These are phyloP conservation scores for Wiebesia pumilae DNA, from an alignment of 1,140 invertebrate genomes.

Conservation along the genomic window DNA sequence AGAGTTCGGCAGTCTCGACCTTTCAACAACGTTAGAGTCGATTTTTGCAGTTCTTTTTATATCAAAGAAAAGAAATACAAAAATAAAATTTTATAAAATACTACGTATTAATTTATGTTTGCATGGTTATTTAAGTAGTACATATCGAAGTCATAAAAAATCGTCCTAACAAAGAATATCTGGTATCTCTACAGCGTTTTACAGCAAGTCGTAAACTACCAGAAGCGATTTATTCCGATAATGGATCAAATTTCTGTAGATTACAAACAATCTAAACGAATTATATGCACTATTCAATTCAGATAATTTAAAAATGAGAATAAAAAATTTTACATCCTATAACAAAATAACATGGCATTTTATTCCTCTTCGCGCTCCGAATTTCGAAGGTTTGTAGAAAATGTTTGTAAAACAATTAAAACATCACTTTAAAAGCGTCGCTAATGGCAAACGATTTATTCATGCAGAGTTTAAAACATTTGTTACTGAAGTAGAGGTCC, in stretches of 20 bases:
- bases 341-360: background rate
- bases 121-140: background rate
- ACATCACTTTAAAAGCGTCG: slow-evolving; percentile 20
- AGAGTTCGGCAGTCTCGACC: background rate
- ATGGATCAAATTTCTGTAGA: background rate
- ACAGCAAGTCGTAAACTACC: background rate
- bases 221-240: background rate
- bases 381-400: slow-evolving; percentile 29
- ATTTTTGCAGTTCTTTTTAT: slow-evolving; percentile 11
- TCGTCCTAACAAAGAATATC: background rate
- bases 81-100: background rate
- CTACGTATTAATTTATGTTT: background rate
- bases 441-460: background rate
- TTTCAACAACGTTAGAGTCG: background rate
- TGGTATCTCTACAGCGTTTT: background rate
- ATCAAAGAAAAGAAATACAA: too few species aligned
- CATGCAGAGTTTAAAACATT: slow-evolving; percentile 5
- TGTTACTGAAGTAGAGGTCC: background rate
- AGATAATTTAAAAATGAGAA: background rate
- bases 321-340: background rate
- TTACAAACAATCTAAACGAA: background rate
- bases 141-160: background rate
- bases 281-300: background rate
- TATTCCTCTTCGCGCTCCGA: background rate
- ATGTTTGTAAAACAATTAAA: slow-evolving; percentile 9